Evolutionary conservation across 2,888 invertebrate genomes (phyloP), one percentile per base, ranked within the genome.

Genomic region (Ommatoiulus sabulosus): DNA sequence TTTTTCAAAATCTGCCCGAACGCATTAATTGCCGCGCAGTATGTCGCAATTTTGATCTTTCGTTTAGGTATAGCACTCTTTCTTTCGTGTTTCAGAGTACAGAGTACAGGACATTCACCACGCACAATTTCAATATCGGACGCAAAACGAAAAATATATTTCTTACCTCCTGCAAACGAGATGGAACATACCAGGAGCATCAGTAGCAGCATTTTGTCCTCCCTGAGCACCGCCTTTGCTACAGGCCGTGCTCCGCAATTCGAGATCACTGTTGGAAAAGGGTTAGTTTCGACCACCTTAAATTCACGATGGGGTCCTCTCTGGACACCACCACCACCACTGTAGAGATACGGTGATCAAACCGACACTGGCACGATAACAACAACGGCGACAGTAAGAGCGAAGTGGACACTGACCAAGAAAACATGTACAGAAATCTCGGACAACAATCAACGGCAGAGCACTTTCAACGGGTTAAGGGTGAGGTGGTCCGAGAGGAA

Each of bases 191-290:
- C 85, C 85, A 85, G n/a, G 4, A 85, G 44, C 85, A 85, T 20
- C 85, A 85, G 44, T 5, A 85, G 46, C 85, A 85, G 44, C 85
- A 85, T 85, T 85, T 85, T 85, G 85, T 85, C 85, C 85, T 20
- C 85, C 24, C 44, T 20, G 85, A 85, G 85, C 85, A 85, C 85
- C 85, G 85, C 85, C 85, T 46, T 85, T 12, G 44, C 85, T 44
- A 85, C 44, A 46, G 85, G 85, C 85, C 44, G 85, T 44, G 85
- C 85, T 85, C 85, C 85, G 44, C 10, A 44, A 44, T 85, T 1
- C 44, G 35, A 84, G 44, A 20, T 85, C 85, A 85, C 43, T 15
- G 44, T 35, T 35, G 35, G 15, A 80, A 80, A 43, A 46, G 35
- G 57, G 57, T 4, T 17, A 57, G 57, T 57, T 17, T 17, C 15